These are phyloP conservation scores for Pycnomerus fuliginosus DNA, from an alignment of 2,888 invertebrate genomes.

Conservation along the genomic window DNA sequence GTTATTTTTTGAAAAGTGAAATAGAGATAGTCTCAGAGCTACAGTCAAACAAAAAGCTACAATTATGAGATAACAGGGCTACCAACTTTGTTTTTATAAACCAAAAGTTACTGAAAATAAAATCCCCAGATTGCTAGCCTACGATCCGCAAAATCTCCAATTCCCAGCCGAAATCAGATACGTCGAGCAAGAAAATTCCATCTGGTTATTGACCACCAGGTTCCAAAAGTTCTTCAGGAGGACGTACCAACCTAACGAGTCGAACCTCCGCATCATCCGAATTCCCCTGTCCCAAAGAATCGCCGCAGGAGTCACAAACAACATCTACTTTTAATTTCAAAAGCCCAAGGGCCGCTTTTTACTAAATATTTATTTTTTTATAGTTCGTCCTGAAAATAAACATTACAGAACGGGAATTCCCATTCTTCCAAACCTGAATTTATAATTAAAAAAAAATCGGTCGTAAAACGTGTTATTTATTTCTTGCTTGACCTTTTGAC, in stretches of 20 bases:
- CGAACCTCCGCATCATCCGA: conserved; percentile 73
- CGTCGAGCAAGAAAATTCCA: conserved; percentile 64
- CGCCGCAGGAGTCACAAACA: conserved; percentile 48
- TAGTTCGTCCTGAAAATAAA: too few relatives aligned
- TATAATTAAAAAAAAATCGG: too few relatives aligned
- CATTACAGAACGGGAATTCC: too few relatives aligned
- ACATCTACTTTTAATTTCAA: conserved; percentile 39
- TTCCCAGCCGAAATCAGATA: conserved; percentile 76
- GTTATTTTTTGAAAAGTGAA: too few relatives aligned
- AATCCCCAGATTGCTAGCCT: conserved; percentile 64
- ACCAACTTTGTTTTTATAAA: too few relatives aligned
- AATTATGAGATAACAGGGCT: too few relatives aligned
- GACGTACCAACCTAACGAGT: conserved; percentile 65
- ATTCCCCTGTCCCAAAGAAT: conserved; percentile 37
- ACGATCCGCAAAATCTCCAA: conserved; percentile 71
- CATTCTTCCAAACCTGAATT: too few relatives aligned
- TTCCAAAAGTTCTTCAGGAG: conserved; percentile 80
- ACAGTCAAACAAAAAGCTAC: too few relatives aligned
- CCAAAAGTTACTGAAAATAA: too few relatives aligned
- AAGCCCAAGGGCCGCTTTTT: neutral
- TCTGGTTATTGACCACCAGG: conserved; percentile 74
- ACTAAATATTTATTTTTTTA: conserved; percentile 4
- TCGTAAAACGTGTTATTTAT: too few relatives aligned
- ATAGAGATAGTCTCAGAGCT: too few relatives aligned
- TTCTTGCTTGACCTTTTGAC: too few relatives aligned